Base-by-base conservation (phyloP, 2,797 vertebrate genomes). In the Orientallactaga sibirica region DNA sequence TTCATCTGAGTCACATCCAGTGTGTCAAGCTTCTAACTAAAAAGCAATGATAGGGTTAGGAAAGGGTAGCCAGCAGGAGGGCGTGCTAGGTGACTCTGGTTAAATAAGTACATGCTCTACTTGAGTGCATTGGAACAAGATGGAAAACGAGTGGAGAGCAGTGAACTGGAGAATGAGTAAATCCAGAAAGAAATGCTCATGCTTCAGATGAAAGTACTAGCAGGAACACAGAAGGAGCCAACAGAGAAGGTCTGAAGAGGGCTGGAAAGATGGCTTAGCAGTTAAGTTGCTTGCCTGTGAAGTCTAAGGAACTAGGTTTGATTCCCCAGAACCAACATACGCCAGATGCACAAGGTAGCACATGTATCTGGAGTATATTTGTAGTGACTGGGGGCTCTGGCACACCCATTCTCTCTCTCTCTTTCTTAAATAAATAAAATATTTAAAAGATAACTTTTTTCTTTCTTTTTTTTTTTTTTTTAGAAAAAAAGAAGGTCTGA, bases 1-100 rank as follows among this genome's bases (percentile, higher is more conserved):
- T 58, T 73, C 62, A 62, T 4, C 70, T 61, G 52, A 87, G 70
- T 4, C 48, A 48, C 12, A 67, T 82, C 19, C 77, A 86, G 52
- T 33, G 41, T 75, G 92, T 82, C 70, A 86, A 90, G 27, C 25
- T 82, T 82, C 61, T 37, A 37, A 80, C 62, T 67, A 18, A 55
- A 96, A 90, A 86, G 87, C 67, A 94, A 71, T 88, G 73, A 77
- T 2, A 71, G 66, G 85, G 91, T 95, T 86, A 96, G 74, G 61
- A 80, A 74, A 86, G 86, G 88, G 76, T 33, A 92, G 79, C 71
- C 8, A 52, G 68, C 64, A 19, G 61, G 48, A 58, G 14, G 73
- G 62, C 19, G 6, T 7, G 8, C 24, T 58, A 66, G 93, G 70
- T 52, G 33, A 33, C n/a, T 85, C 81, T 24, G 5, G 20, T 73